Conservation (phyloP, 35 echinoderm and acorn worm species). For the Holothuria glaberrima region DNA sequence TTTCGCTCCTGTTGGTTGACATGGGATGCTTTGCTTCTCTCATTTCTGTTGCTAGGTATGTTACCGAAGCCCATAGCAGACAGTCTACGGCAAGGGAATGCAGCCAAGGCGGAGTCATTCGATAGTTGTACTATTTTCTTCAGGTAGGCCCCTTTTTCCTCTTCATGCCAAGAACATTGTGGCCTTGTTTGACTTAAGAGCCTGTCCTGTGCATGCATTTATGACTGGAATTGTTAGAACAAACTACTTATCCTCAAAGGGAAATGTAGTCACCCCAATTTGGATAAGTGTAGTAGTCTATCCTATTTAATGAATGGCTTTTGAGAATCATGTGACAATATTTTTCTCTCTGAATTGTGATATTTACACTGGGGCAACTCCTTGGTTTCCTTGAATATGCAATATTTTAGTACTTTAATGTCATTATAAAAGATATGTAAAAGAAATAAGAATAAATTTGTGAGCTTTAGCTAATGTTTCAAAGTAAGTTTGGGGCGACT, state of each 20-base stretch:
- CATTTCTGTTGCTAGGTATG: slow-evolving; percentile 69
- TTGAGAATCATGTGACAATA: too few species aligned
- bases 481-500: too few species aligned
- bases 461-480: too few species aligned
- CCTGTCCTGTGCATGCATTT: background rate
- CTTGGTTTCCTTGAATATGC: too few species aligned
- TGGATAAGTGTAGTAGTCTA: too few species aligned
- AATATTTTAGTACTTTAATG: too few species aligned
- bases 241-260: slow-evolving; percentile 3
- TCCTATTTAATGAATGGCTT: too few species aligned
- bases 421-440: too few species aligned
- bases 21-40: background rate
- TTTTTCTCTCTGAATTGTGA: too few species aligned
- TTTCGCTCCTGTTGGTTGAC: background rate
- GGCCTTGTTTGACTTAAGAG: background rate
- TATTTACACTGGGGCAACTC: too few species aligned
- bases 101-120: slow-evolving; percentile 81
- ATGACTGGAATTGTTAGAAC: background rate
- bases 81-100: slow-evolving; percentile 74
- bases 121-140: slow-evolving; percentile 95
- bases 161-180: background rate
- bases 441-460: too few species aligned
- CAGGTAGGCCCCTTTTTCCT: slow-evolving; percentile 62
- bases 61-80: slow-evolving; percentile 93
- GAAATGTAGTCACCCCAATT: too few species aligned